Evolutionary conservation across 92 coral and sea anemone species (phyloP).

Genomic region (Palythoa grandiflora): DNA sequence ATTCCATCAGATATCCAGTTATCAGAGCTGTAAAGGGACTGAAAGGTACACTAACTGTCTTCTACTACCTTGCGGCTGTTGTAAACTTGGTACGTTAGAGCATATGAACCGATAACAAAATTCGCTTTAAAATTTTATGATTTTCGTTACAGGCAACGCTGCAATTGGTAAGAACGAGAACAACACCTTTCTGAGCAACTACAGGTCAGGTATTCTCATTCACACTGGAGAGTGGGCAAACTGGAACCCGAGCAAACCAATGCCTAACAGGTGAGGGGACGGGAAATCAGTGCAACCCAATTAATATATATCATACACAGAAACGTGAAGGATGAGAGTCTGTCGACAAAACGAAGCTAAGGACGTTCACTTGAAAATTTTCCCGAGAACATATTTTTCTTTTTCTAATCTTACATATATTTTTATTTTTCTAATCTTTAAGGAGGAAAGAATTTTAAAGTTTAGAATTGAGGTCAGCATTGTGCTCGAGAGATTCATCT

Average conservation of each 20-base stretch:
- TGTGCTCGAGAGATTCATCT: no score
- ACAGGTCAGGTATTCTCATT: conserved; percentile 86
- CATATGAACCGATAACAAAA: background rate
- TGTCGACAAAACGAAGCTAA: no score
- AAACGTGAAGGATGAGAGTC: background rate
- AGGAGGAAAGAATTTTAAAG: no score
- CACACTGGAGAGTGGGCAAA: conserved; percentile 96
- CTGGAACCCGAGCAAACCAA: conserved; percentile 84
- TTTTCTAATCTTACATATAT: no score
- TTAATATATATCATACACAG: background rate
- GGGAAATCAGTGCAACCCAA: background rate
- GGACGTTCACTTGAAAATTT: no score
- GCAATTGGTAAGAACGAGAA: conserved; percentile 84
- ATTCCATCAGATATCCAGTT: conserved; percentile 78
- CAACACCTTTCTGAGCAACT: conserved; percentile 87
- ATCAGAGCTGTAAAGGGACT: conserved; percentile 92
- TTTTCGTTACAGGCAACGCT: conserved; percentile 78
- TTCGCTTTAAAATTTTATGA: background rate
- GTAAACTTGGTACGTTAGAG: no score
- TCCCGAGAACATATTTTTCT: no score
- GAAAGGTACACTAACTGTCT: conserved; percentile 54
- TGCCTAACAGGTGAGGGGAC: conserved; percentile 90
- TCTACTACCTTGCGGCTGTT: background rate
- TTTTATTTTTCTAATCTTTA: no score
- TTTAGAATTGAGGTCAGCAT: no score